Evolutionary conservation across 2,113 vertebrate genomes (phyloP), one percentile per base, ranked within the genome.

Genomic region (Mastomys natalensis): DNA sequence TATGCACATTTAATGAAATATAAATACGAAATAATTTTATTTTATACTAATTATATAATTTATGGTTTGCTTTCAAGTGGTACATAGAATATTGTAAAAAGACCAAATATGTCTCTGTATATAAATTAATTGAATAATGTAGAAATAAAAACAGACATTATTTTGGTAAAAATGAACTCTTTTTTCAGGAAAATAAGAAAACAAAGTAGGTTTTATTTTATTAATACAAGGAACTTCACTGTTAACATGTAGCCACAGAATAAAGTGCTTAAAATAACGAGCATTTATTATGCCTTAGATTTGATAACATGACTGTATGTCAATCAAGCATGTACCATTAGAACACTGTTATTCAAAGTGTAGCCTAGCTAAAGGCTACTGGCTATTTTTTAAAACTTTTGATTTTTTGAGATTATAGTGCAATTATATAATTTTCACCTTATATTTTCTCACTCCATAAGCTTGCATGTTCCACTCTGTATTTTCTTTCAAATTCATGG

Each of bases 81-180:
- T 12, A 51, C 6, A 58, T 37, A 19, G 62, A 22, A 51, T 62
- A 70, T 21, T 77, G 4, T 62, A 40, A 72, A 85, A 89, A 12
- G 2, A 9, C 58, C n/a, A 64, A 40, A 58, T 43, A 43, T 0
- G 73, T 78, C 73, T 45, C 77, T 72, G 31, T n/a, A 34, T 40
- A 58, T 66, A 73, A 64, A 72, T 81, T 81, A 96, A 62, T 80
- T 93, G 80, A 93, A 73, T 64, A 78, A 66, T 34, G 10, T 45
- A 0, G 43, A 81, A 74, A 81, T 90, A 80, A 45, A 62, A 16
- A 77, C 21, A 82, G 10, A 7, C 12, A 26, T 43, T 53, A 40
- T 96, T 85, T 92, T 60, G 92, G 7, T 51, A 70, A 58, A 82
- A 82, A 82, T n/a, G 12, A 74, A 82, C 55, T 7, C 0, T 73